Conservation (phyloP, 2,797 vertebrate species). For the Molossus molossus region DNA sequence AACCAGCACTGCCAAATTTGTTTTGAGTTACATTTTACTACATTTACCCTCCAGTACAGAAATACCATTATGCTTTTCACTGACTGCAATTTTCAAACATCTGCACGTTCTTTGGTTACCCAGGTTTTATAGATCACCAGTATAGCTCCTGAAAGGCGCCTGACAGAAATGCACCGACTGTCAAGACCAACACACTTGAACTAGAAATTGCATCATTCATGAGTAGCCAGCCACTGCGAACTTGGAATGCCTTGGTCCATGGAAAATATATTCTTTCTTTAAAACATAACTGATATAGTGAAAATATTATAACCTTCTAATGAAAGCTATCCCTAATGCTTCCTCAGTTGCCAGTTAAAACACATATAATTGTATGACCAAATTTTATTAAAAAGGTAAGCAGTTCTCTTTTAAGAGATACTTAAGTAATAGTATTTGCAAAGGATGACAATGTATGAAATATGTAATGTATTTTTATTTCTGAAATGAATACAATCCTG, state of each 20-base stretch:
- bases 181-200: not conserved
- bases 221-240: not conserved
- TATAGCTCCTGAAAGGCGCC: not conserved
- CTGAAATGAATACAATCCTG: not conserved
- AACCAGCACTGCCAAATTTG: slow-evolving; percentile 8
- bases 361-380: not conserved
- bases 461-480: not conserved
- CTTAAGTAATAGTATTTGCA: not conserved
- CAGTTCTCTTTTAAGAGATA: not conserved
- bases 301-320: slow-evolving; percentile 2
- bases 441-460: not conserved
- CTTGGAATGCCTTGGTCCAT: not conserved
- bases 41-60: not conserved
- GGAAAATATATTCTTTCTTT: not conserved
- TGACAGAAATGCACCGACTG: not conserved
- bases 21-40: not conserved
- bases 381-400: not conserved
- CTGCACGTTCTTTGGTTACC: not conserved
- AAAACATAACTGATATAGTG: not conserved
- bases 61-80: slow-evolving; percentile 14
- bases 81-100: slow-evolving; percentile 25
- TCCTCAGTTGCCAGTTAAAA: not conserved
- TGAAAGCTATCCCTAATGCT: not conserved
- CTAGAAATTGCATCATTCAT: not conserved
- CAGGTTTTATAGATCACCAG: not conserved